Conservation (phyloP, 2,797 vertebrate species). For the Sternarchorhynchus goeldii region DNA sequence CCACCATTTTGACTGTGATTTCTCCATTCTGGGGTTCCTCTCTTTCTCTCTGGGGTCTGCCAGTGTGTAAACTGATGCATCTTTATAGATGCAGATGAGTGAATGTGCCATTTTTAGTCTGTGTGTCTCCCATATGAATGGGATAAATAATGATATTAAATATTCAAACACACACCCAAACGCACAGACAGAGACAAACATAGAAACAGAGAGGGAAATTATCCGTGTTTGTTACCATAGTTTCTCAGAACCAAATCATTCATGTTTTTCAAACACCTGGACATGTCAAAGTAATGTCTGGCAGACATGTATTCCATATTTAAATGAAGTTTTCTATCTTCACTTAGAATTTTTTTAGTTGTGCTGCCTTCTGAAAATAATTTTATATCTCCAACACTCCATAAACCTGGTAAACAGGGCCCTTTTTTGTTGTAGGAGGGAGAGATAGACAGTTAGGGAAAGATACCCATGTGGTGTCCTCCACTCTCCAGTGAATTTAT, state of each 20-base stretch:
- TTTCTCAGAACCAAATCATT: neutral
- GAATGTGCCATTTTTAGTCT: slow-evolving; percentile 12
- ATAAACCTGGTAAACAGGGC: neutral
- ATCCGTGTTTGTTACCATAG: neutral
- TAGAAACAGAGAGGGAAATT: neutral
- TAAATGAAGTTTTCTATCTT: neutral
- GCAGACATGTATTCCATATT: slow-evolving; percentile 5
- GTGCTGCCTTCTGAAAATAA: neutral
- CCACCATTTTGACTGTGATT: slow-evolving; percentile 7
- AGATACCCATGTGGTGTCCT: neutral
- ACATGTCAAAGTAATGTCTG: neutral
- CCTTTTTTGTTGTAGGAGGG: neutral
- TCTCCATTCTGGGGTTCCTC: neutral
- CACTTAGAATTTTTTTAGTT: neutral
- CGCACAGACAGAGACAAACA: neutral
- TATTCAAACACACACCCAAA: neutral
- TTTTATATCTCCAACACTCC: slow-evolving; percentile 18
- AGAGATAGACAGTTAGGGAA: neutral
- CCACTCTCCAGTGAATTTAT: neutral
- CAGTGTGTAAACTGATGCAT: neutral
- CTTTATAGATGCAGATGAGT: slow-evolving; percentile 23
- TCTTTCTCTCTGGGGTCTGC: slow-evolving; percentile 1
- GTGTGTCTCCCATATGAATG: slow-evolving; percentile 7
- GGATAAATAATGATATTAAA: slow-evolving; percentile 24
- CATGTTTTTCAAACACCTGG: no score